Evolutionary conservation across 2,888 invertebrate genomes (phyloP).

Genomic region (Diaprepes abbreviatus): DNA sequence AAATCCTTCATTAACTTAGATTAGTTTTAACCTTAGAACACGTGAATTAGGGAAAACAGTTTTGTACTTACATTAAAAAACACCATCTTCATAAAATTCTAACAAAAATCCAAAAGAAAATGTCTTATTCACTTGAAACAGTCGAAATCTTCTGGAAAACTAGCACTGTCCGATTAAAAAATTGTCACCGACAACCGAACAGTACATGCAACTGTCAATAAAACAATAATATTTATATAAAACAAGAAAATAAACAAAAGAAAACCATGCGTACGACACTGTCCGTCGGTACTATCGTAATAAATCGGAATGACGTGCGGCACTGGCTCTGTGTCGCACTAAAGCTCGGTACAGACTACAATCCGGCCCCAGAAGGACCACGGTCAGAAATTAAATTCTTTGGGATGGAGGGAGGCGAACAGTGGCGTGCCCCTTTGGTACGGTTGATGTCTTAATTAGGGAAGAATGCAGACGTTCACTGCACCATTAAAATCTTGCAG

Average conservation of each 20-base stretch:
- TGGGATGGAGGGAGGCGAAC: slow-evolving; percentile 21
- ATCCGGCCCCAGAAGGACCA: slow-evolving; percentile 38
- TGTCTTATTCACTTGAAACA: neutral
- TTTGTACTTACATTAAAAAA: slow-evolving; percentile 24
- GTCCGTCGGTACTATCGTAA: slow-evolving; percentile 33
- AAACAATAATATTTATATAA: neutral
- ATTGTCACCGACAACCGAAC: neutral
- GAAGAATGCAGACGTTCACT: slow-evolving; percentile 29
- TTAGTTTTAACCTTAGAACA: no score
- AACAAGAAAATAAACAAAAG: slow-evolving; percentile 1
- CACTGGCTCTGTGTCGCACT: slow-evolving; percentile 40
- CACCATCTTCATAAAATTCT: slow-evolving; percentile 5
- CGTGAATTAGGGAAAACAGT: no score
- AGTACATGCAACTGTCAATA: neutral
- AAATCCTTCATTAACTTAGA: no score
- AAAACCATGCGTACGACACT: slow-evolving; percentile 34
- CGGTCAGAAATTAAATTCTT: slow-evolving; percentile 37
- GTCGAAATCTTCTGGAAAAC: neutral
- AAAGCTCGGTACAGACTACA: slow-evolving; percentile 41
- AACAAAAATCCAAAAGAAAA: slow-evolving; percentile 5
- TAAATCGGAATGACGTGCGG: slow-evolving; percentile 35
- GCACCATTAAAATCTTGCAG: slow-evolving; percentile 26
- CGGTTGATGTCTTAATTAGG: slow-evolving; percentile 46
- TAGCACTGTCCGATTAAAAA: neutral
- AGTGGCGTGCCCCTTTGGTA: slow-evolving; percentile 33